Percentiles rank a stretch among this genome's conserved stretches.
Evolutionary conservation across 30 jellyfish, hydroid and myxozoan genomes (phyloP).

Genomic region (Cassiopea xamachana): DNA sequence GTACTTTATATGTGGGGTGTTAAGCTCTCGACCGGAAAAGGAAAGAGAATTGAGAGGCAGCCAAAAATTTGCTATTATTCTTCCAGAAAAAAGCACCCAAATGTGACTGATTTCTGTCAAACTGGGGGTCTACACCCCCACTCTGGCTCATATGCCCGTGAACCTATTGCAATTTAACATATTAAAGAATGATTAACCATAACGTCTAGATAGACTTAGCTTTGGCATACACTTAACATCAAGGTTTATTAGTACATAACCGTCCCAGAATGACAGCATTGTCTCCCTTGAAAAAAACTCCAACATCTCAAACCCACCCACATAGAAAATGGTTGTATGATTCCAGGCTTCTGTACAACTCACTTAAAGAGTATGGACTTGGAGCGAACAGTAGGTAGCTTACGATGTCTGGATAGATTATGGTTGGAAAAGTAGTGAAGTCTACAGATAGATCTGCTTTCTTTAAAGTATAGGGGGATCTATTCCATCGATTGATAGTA

Average conservation of each 20-base stretch:
- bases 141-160: neutral
- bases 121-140: neutral
- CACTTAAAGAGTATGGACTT: neutral
- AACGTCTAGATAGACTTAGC: neutral
- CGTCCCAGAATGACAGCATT: neutral
- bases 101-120: neutral
- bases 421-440: neutral
- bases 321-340: constrained; percentile 3
- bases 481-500: neutral
- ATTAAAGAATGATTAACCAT: neutral
- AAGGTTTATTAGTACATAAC: neutral
- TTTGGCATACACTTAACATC: neutral
- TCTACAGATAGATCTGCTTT: neutral
- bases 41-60: neutral
- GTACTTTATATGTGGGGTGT: neutral
- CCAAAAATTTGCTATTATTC: neutral
- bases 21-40: neutral
- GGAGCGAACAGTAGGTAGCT: constrained; percentile 1
- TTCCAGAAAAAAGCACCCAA: neutral
- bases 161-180: neutral
- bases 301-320: constrained; percentile 28
- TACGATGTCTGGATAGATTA: constrained; percentile 11
- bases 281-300: neutral
- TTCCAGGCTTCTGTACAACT: constrained; percentile 6
- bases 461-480: constrained; percentile 2